These are phyloP conservation scores for Porites australiensis DNA, from an alignment of 64 coral and sea anemone genomes.

Conservation along the genomic window DNA sequence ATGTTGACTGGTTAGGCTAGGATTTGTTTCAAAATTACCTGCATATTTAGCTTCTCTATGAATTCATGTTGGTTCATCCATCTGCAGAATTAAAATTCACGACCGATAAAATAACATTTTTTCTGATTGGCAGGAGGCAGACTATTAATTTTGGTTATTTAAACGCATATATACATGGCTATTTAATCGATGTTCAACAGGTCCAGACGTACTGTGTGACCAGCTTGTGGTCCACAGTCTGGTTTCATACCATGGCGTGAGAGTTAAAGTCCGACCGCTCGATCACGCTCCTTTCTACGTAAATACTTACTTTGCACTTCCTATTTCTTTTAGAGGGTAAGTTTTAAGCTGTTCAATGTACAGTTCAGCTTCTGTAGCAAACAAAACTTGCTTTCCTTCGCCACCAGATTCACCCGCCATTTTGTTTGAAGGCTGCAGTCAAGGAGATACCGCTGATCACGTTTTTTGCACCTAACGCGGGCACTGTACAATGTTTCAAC, in stretches of 20 bases:
- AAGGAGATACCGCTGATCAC: constrained; percentile 61
- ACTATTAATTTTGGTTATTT: too few species aligned
- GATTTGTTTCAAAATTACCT: constrained; percentile 47
- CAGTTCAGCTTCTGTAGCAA: constrained; percentile 94
- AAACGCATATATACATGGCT: too few species aligned
- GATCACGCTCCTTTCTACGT: too few species aligned
- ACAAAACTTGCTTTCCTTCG: constrained; percentile 69
- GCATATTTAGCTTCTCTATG: constrained; percentile 98
- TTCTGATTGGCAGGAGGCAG: too few species aligned
- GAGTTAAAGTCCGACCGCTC: too few species aligned
- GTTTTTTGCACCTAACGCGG: neutral
- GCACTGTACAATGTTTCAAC: constrained; percentile 64
- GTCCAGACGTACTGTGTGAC: too few species aligned
- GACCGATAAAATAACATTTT: too few species aligned
- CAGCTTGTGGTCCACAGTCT: too few species aligned
- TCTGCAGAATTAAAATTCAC: constrained; percentile 27
- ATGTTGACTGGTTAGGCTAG: neutral
- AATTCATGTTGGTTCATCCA: constrained; percentile 93
- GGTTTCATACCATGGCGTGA: too few species aligned
- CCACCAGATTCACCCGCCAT: constrained; percentile 61
- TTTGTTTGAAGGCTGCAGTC: constrained; percentile 39
- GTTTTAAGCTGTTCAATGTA: constrained; percentile 89
- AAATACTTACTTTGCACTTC: constrained; percentile 85
- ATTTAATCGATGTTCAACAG: too few species aligned
- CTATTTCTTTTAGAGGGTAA: constrained; percentile 77